A percentile compares a stretch with the other conserved stretches of the same genome.
phyloP scores from a whole-genome alignment of 2,113 vertebrate genomes.

The Laticauda laticaudata region DNA sequence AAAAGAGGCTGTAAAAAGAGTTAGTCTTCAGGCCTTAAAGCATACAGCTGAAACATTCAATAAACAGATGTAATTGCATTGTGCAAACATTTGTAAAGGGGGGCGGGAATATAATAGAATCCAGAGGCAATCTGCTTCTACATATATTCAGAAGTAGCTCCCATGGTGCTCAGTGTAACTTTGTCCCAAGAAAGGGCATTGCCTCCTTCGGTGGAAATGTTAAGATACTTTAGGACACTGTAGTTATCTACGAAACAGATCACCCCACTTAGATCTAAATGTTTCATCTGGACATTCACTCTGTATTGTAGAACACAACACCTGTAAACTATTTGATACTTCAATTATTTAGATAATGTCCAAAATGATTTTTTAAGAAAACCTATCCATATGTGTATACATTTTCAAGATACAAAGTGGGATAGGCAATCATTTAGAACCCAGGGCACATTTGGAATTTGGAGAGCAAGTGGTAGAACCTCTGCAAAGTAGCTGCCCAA shows the following conservation, averaged over 20 bases:
- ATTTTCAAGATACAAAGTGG: neutral
- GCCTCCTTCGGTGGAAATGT: neutral
- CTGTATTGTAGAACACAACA: neutral
- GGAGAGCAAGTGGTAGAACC: neutral
- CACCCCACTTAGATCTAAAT: neutral
- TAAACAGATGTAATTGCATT: neutral
- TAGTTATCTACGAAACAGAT: neutral
- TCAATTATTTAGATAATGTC: neutral
- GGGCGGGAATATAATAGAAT: neutral
- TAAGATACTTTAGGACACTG: neutral
- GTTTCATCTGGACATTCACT: neutral
- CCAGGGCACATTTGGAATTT: neutral
- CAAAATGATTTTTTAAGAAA: neutral
- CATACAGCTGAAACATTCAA: neutral
- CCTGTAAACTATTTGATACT: neutral
- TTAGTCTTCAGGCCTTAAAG: neutral
- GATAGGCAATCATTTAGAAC: neutral
- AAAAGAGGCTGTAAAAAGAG: neutral
- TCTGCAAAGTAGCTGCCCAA: neutral
- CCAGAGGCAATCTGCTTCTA: neutral
- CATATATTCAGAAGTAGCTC: neutral
- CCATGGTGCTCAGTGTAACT: neutral
- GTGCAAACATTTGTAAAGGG: neutral
- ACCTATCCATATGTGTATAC: neutral
- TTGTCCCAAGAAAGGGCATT: neutral